phyloP scores from a whole-genome alignment of 2,797 vertebrate species.

The Alauda arvensis region DNA sequence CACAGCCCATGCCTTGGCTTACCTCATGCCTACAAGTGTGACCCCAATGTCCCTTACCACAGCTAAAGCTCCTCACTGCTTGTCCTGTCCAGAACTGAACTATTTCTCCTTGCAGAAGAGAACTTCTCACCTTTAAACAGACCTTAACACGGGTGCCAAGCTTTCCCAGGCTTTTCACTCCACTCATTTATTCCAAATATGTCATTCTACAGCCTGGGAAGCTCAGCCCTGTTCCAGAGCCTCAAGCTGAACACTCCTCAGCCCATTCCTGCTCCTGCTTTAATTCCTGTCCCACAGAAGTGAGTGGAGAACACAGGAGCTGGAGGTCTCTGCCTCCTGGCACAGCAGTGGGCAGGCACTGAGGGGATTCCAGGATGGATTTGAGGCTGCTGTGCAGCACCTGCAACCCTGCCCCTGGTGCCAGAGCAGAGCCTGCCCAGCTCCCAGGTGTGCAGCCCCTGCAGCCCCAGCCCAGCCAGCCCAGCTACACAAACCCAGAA shows the following conservation, averaged over 20 bases:
- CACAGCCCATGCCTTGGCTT: neutral
- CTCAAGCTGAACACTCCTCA: neutral
- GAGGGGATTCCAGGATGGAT: neutral
- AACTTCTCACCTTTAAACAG: neutral
- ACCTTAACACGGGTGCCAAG: rapidly evolving
- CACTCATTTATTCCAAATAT: neutral
- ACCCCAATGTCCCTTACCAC: neutral
- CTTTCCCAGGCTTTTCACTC: neutral
- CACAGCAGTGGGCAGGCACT: neutral
- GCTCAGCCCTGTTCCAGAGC: neutral
- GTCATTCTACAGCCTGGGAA: neutral
- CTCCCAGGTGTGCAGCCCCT: neutral
- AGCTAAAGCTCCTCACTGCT: neutral
- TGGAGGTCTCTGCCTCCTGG: rapidly evolving
- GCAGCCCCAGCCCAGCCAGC: neutral
- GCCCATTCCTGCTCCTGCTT: neutral
- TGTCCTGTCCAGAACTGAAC: neutral
- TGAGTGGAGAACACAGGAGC: neutral
- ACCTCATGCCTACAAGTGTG: neutral
- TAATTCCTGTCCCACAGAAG: neutral
- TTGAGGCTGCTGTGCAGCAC: neutral
- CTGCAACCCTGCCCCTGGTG: rapidly evolving
- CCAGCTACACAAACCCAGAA: neutral
- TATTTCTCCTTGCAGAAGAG: neutral
- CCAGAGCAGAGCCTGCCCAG: neutral